Evolutionary conservation across 2,888 invertebrate species (phyloP).

Genomic region (Syrista parreyssii): DNA sequence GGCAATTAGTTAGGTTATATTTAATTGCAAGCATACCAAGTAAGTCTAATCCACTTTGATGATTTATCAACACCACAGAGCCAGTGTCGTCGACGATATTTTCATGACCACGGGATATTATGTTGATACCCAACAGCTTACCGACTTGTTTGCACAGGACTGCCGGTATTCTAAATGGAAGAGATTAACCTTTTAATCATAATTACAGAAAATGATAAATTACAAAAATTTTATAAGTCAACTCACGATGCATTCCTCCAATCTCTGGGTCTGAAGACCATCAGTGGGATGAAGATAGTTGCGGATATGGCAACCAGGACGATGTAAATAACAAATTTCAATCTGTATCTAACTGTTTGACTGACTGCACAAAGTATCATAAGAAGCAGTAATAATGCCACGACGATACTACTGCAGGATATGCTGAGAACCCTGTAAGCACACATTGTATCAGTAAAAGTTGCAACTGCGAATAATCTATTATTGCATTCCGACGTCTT

Average conservation of each 20-base stretch:
- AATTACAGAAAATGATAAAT: conserved; percentile 6
- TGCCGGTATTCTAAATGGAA: conserved; percentile 70
- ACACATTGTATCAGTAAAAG: neutral
- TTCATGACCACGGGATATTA: conserved; percentile 80
- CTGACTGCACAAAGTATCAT: conserved; percentile 66
- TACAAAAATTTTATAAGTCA: conserved; percentile 21
- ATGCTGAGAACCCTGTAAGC: conserved; percentile 51
- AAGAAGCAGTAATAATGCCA: conserved; percentile 50
- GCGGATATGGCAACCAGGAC: conserved; percentile 73
- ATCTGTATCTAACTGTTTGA: conserved; percentile 76
- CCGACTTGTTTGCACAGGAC: conserved; percentile 71
- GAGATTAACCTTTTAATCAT: neutral
- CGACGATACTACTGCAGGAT: conserved; percentile 49
- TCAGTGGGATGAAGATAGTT: conserved; percentile 78
- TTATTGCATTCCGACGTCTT: neutral
- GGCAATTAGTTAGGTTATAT: neutral
- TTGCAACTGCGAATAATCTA: neutral
- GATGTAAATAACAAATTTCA: conserved; percentile 77
- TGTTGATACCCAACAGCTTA: conserved; percentile 75
- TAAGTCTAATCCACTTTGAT: conserved; percentile 89
- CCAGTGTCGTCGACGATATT: conserved; percentile 81
- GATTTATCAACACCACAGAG: conserved; percentile 86
- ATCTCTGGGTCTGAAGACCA: conserved; percentile 78
- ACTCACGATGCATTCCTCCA: conserved; percentile 86
- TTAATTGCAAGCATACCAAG: conserved; percentile 71